Conservation (phyloP, 2,797 vertebrate species). For the Sternarchorhynchus goeldii region DNA sequence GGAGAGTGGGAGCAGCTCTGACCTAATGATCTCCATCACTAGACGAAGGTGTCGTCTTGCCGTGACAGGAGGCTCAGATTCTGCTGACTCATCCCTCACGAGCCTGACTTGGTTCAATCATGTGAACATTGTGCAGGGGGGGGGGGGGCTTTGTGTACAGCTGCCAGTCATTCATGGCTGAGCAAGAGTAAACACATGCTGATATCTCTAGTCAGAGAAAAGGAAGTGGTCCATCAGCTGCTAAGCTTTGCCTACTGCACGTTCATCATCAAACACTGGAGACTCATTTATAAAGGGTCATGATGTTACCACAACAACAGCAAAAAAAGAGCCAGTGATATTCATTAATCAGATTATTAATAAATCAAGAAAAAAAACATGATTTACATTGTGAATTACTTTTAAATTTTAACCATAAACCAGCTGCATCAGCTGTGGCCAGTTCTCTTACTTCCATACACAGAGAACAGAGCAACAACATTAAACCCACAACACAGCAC, state of each 20-base stretch:
- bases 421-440: background rate
- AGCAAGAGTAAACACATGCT: background rate
- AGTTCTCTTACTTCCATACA: background rate
- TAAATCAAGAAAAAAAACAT: too few relatives aligned
- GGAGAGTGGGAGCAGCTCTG: background rate
- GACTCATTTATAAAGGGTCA: background rate
- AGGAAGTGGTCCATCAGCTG: background rate
- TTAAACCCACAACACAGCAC: background rate
- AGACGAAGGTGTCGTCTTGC: background rate
- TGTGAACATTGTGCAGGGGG: background rate
- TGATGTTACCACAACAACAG: too few relatives aligned
- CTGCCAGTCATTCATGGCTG: constrained; percentile 2
- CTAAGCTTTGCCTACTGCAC: background rate
- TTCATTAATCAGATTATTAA: too few relatives aligned
- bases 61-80: background rate
- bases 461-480: background rate
- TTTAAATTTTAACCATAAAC: background rate
- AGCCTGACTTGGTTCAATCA: constrained; percentile 19
- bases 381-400: background rate
- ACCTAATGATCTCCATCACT: background rate
- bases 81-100: background rate
- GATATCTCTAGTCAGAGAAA: background rate
- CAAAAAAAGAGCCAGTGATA: too few relatives aligned
- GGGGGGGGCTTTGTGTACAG: background rate
- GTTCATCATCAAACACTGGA: background rate